Evolutionary conservation across 2,113 vertebrate genomes (phyloP), one percentile per base, ranked within the genome.

Genomic region (Hipposideros armiger): DNA sequence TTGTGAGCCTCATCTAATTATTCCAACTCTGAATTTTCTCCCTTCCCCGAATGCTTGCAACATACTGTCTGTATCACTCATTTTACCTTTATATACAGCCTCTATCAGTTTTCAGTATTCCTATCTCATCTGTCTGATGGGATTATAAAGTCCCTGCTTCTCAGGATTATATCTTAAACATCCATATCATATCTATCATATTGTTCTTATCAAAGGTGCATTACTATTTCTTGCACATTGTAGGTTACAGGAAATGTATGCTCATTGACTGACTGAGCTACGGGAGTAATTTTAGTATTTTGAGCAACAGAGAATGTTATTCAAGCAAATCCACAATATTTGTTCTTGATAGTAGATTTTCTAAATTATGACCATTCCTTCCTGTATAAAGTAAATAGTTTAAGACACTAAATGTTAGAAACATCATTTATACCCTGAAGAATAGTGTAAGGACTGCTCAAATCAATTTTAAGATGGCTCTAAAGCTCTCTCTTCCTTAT

Each of bases 1-100:
- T 93, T 86, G n/a, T 91, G 62, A 93, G 47, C n/a, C n/a, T 84
- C 85, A 62, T 67, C 16, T 85, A 87, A 81, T 84, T 93, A 85
- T 84, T 67, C 4, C 60, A 47, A 72, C n/a, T 94, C 11, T 50
- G 8, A 95, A 78, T 72, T 73, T 17, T 74, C n/a, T 77, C 14
- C 24, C 11, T 67, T 52, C n/a, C 77, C 66, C 91, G 54, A 95
- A 89, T 11, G 60, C 13, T 85, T 91, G 24, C 9, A 93, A 54
- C 3, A 42, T 89, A 90, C 42, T 86, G n/a, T 69, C 66, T 20
- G 13, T 87, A 66, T 88, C 42, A 80, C 19, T 91, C 40, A 95
- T 78, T 95, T 60, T 69, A 24, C 4, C 11, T 28, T 96, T 94
- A 50, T 74, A 74, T 70, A 56, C 4, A 70, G 22, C 7, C 30